Evolutionary conservation across 2,113 vertebrate genomes (phyloP).

Genomic region (Anarhynchus alexandrinus): DNA sequence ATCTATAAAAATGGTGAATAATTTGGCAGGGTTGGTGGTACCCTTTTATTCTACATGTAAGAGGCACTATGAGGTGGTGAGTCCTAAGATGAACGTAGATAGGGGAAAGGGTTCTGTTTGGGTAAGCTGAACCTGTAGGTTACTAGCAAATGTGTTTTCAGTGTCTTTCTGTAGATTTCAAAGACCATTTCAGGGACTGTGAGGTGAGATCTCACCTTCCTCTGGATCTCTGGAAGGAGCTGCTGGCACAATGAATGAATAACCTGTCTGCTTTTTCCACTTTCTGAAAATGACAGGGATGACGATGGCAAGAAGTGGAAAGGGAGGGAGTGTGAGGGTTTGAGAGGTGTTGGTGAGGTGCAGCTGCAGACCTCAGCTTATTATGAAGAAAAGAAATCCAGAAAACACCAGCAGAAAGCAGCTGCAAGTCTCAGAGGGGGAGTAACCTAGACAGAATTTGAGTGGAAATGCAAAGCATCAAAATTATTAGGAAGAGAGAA

Average conservation of each 20-base stretch:
- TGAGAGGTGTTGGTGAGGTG: not conserved
- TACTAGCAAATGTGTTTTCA: not conserved
- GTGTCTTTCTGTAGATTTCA: not conserved
- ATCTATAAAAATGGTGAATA: not conserved
- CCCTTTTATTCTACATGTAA: not conserved
- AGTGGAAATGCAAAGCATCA: not conserved
- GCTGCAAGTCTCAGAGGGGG: not conserved
- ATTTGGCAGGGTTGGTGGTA: not conserved
- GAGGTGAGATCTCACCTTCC: not conserved
- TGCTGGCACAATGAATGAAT: not conserved
- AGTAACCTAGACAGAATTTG: not conserved
- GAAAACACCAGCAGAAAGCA: not conserved
- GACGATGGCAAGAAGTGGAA: not conserved
- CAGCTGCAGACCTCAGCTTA: not conserved
- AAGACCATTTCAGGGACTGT: not conserved
- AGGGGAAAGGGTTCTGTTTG: not conserved
- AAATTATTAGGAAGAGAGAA: not conserved
- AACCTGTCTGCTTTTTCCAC: not conserved
- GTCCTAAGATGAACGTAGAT: not conserved
- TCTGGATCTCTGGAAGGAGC: not conserved
- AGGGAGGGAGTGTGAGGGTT: not conserved
- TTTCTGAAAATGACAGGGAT: not conserved
- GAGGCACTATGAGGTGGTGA: not conserved
- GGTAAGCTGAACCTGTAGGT: not conserved
- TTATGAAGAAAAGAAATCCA: not conserved